phyloP scores from a whole-genome alignment of 1,140 invertebrate species.

The roundworm (Caenorhabditis elegans) region WBcel235 BX284606.5:17201501-17202000 shows the following conservation, averaged over 20 bases:
- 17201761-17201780: neutral
- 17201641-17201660: too few species aligned
- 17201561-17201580: too few species aligned
- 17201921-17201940: neutral
- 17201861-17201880: constrained; percentile 32
- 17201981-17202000: neutral
- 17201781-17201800: neutral
- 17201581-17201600: too few species aligned
- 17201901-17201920: constrained; percentile 23
- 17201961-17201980: constrained; percentile 24
- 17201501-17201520: too few species aligned
- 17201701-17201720: neutral
- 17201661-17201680: neutral
- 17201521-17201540: too few species aligned
- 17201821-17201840: constrained; percentile 6
- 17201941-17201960: constrained; percentile 3
- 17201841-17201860: constrained; percentile 22
- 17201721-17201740: constrained; percentile 18
- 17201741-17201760: constrained; percentile 14
- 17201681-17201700: neutral
- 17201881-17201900: constrained; percentile 29
- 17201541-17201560: too few species aligned
- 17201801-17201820: constrained; percentile 27
- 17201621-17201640: too few species aligned
- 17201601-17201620: too few species aligned